Evolutionary conservation across 2,797 vertebrate species (phyloP).

Genomic region (Sebastes jordani): DNA sequence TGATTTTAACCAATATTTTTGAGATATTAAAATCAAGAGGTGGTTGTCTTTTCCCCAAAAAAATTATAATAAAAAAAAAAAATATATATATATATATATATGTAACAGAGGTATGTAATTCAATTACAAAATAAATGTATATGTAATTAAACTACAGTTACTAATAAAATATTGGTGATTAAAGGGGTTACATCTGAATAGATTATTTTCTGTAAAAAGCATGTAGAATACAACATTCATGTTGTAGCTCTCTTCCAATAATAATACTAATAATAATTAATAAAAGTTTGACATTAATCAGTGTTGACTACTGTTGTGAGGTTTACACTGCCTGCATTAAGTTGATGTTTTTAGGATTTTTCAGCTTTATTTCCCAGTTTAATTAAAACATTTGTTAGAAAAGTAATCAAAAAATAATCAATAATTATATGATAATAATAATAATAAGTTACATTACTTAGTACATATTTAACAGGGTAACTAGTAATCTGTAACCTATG

Average conservation of each 20-base stretch:
- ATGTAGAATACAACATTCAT: too few species aligned
- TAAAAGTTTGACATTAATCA: too few species aligned
- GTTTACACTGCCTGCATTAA: too few species aligned
- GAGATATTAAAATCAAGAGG: neutral
- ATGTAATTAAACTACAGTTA: neutral
- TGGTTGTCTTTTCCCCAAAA: accelerated
- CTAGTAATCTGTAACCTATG: neutral
- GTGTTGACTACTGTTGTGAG: too few species aligned
- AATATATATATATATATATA: too few species aligned
- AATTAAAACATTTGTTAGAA: neutral
- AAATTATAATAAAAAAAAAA: neutral
- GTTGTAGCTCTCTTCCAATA: neutral
- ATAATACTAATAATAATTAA: too few species aligned
- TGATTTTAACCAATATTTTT: neutral
- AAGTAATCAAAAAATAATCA: neutral
- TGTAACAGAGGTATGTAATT: neutral
- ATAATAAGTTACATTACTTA: too few species aligned
- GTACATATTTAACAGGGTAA: neutral
- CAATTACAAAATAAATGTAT: neutral
- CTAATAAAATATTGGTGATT: neutral
- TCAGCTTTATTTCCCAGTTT: too few species aligned
- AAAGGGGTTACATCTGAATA: too few species aligned
- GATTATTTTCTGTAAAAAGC: too few species aligned
- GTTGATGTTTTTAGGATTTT: too few species aligned
- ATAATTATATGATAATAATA: neutral